A percentile compares a stretch with the other conserved stretches of the same genome.
These are phyloP conservation scores for Bufo gargarizans DNA, from an alignment of 2,113 vertebrate genomes.

Conservation along the genomic window DNA sequence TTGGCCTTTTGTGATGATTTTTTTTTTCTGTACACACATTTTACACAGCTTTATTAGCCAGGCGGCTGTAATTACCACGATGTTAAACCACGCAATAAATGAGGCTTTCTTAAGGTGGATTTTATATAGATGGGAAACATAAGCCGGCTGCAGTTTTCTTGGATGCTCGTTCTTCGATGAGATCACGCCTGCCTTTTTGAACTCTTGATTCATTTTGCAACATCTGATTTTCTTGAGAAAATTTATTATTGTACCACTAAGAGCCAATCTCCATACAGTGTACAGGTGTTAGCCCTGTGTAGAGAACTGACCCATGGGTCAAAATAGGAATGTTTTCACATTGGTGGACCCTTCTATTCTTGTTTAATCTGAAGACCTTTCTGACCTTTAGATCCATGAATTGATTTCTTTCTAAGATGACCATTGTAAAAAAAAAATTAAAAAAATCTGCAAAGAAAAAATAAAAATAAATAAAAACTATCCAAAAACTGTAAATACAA, in stretches of 20 bases:
- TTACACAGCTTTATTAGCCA: constrained; percentile 36
- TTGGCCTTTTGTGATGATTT: neutral
- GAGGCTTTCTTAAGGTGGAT: neutral
- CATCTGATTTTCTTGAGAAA: neutral
- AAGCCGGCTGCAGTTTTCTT: neutral
- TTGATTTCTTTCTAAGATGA: too few species aligned
- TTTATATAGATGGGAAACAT: constrained; percentile 32
- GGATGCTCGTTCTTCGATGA: neutral
- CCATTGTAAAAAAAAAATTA: neutral
- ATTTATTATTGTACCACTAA: neutral
- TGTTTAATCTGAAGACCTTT: too few species aligned
- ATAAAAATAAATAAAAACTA: too few species aligned
- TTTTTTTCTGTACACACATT: constrained; percentile 1
- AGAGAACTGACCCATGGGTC: neutral
- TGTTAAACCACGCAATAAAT: constrained; percentile 9
- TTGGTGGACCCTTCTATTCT: too few species aligned
- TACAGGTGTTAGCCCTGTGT: neutral
- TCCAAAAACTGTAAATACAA: too few species aligned
- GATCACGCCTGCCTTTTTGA: constrained; percentile 10
- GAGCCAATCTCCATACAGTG: neutral
- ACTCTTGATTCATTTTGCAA: neutral
- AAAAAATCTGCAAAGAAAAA: neutral
- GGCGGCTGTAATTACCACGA: constrained; percentile 22
- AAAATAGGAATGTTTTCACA: neutral
- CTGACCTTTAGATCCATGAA: too few species aligned